Evolutionary conservation across 2,888 invertebrate species (phyloP).

Genomic region (Drosophila pullipes): DNA sequence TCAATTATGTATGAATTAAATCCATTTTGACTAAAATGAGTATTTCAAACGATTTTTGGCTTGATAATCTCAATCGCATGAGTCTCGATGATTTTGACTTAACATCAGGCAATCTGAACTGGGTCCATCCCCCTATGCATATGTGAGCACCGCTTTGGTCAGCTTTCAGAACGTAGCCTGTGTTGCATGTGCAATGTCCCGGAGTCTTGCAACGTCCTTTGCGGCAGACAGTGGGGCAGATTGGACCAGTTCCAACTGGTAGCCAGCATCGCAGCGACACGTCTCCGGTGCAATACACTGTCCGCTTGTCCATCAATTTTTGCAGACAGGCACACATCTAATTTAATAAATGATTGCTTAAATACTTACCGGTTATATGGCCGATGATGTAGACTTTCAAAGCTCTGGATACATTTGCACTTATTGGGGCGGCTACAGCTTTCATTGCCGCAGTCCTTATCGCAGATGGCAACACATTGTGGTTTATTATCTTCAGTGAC

Average conservation of each 20-base stretch:
- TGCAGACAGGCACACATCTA: conserved; percentile 34
- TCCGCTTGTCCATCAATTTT: conserved; percentile 6
- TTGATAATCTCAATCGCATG: not conserved
- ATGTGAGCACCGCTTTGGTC: conserved; percentile 1
- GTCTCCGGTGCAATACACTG: conserved; percentile 3
- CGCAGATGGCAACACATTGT: too few species aligned
- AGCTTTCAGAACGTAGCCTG: not conserved
- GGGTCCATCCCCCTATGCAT: conserved; percentile 11
- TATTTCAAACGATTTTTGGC: not conserved
- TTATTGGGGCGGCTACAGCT: too few species aligned
- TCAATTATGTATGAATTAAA: not conserved
- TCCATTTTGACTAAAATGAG: not conserved
- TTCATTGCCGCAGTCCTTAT: too few species aligned
- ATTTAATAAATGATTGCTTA: not conserved
- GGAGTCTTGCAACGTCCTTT: conserved; percentile 22
- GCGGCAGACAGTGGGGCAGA: conserved; percentile 17
- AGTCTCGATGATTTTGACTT: not conserved
- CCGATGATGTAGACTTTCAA: not conserved
- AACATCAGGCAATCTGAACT: not conserved
- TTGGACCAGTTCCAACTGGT: not conserved
- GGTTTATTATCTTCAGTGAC: fast-evolving
- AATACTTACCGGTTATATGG: not conserved
- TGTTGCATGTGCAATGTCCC: conserved; percentile 7
- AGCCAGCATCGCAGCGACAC: conserved; percentile 21
- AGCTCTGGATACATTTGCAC: too few species aligned